These are phyloP conservation scores for Sula dactylatra DNA, from an alignment of 2,113 vertebrate species.

Conservation along the genomic window DNA sequence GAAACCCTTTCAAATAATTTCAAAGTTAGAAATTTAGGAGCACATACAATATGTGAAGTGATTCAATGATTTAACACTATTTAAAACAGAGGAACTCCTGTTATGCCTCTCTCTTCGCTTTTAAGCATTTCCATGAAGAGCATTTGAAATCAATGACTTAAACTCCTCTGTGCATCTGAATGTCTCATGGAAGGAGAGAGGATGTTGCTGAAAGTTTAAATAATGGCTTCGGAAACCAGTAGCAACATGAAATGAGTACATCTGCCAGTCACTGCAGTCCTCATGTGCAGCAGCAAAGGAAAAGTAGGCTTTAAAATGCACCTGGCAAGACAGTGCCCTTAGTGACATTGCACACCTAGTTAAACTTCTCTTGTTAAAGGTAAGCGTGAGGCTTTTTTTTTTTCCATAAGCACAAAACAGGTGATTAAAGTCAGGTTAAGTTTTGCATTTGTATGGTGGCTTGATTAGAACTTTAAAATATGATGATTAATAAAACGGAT, in stretches of 20 bases:
- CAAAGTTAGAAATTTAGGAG: background rate
- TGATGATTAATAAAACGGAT: constrained; percentile 8
- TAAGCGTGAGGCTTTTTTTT: no score
- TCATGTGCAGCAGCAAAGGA: fast-evolving
- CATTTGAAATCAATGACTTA: constrained; percentile 11
- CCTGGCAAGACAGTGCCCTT: background rate
- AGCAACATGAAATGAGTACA: background rate
- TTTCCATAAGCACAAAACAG: background rate
- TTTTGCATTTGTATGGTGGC: background rate
- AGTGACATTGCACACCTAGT: background rate
- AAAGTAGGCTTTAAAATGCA: background rate
- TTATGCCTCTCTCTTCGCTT: background rate
- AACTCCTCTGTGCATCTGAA: background rate
- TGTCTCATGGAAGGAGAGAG: background rate
- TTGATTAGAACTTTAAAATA: background rate
- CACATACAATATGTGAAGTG: background rate
- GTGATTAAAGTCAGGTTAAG: background rate
- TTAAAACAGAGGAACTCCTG: constrained; percentile 3
- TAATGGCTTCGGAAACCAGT: background rate
- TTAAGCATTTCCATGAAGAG: background rate
- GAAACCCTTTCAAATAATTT: background rate
- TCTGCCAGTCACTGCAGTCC: background rate
- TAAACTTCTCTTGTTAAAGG: background rate
- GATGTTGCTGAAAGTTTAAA: constrained; percentile 16
- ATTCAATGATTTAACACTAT: background rate